Conservation (phyloP, 2,797 vertebrate species). For the Pachyuromys duprasi region DNA sequence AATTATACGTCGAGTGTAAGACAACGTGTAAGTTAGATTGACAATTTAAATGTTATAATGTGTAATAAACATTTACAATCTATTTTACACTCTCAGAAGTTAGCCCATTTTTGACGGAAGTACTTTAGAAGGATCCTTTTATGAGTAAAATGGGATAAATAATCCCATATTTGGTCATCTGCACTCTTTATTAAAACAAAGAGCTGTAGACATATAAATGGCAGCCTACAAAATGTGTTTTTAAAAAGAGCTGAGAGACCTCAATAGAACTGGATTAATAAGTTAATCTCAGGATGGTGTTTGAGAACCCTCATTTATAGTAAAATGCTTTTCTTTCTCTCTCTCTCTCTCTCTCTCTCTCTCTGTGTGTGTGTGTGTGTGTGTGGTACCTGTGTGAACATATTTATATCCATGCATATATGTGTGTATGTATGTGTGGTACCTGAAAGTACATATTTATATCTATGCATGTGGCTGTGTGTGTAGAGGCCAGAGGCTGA, state of each 20-base stretch:
- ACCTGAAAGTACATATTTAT: background rate
- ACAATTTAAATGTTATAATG: background rate
- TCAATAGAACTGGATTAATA: background rate
- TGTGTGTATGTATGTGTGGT: background rate
- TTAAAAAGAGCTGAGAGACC: conserved; percentile 31
- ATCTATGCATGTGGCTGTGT: background rate
- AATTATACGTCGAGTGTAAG: background rate
- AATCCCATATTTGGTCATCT: background rate
- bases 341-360: background rate
- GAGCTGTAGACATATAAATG: background rate
- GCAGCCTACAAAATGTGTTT: background rate
- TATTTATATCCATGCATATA: too few relatives aligned
- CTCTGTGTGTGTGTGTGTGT: background rate
- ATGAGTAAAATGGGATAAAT: background rate
- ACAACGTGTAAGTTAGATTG: conserved; percentile 1
- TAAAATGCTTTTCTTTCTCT: background rate
- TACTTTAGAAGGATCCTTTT: background rate
- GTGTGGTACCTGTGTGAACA: too few relatives aligned
- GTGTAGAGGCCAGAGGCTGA: background rate
- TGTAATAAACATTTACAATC: background rate
- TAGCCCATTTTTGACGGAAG: conserved; percentile 9
- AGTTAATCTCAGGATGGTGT: background rate
- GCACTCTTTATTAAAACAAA: background rate
- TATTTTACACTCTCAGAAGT: background rate
- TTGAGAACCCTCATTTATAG: background rate